These are phyloP conservation scores for Phengaris arion DNA, from an alignment of 2,888 invertebrate genomes.

Conservation along the genomic window DNA sequence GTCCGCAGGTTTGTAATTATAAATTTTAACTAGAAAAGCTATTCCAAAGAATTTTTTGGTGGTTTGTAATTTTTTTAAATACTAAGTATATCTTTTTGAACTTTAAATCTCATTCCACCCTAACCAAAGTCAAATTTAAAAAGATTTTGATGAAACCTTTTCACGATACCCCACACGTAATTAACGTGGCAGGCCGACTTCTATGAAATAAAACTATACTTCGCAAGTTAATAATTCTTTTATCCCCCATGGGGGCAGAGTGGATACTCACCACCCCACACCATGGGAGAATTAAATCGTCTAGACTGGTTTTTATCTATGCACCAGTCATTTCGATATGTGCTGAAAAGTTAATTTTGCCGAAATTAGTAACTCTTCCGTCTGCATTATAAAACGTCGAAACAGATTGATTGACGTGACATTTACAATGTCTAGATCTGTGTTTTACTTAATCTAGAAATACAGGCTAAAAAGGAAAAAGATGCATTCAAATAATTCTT, in stretches of 20 bases:
- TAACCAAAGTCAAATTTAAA: neutral
- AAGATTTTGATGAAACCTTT: neutral
- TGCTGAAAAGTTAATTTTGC: slow-evolving; percentile 14
- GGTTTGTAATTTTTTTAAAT: neutral
- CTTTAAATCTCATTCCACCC: neutral
- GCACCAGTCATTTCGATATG: slow-evolving; percentile 25
- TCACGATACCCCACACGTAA: slow-evolving; percentile 4
- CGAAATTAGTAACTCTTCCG: neutral
- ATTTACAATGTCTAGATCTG: neutral
- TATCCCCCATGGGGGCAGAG: slow-evolving; percentile 14
- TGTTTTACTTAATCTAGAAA: too few species aligned
- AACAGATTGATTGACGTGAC: neutral
- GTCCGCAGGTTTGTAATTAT: too few species aligned
- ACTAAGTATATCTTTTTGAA: neutral
- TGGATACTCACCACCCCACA: slow-evolving; percentile 20
- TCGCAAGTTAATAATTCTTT: slow-evolving; percentile 9
- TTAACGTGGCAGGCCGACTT: slow-evolving; percentile 10
- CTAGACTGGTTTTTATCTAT: slow-evolving; percentile 27
- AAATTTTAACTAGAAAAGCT: too few species aligned
- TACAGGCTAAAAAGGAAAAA: too few species aligned
- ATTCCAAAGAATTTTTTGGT: neutral
- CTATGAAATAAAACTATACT: slow-evolving; percentile 13
- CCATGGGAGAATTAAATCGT: slow-evolving; percentile 16
- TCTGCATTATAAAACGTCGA: neutral
- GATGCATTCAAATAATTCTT: too few species aligned